phyloP scores from a whole-genome alignment of 2,797 vertebrate species.

The Pseudocheirus occidentalis region DNA sequence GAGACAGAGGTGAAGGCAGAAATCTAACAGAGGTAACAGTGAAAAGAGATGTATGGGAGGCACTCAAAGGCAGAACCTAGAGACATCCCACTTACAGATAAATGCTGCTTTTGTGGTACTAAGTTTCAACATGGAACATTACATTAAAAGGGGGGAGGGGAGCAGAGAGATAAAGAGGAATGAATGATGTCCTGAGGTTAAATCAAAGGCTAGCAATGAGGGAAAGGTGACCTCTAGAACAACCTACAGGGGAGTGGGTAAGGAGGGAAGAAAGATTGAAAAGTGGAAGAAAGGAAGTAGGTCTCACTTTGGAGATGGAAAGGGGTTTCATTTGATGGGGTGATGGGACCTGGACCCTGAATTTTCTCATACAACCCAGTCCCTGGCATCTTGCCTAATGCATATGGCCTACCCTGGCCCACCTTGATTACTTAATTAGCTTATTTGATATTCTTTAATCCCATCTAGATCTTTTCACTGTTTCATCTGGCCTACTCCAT shows the following conservation, averaged over 20 bases:
- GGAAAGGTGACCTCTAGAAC: neutral
- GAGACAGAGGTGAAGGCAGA: neutral
- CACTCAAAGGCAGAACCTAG: neutral
- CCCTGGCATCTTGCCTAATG: too few relatives aligned
- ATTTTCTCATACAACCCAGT: too few relatives aligned
- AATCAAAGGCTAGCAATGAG: neutral
- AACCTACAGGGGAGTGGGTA: neutral
- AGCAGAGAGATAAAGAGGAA: neutral
- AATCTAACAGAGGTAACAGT: neutral
- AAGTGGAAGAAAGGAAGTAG: neutral
- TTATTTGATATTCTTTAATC: too few relatives aligned
- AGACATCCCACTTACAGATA: neutral
- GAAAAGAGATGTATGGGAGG: neutral
- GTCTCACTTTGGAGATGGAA: neutral
- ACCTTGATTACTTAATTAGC: too few relatives aligned
- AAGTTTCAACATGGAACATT: neutral
- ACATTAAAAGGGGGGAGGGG: neutral
- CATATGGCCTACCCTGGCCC: too few relatives aligned
- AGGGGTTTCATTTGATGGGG: neutral
- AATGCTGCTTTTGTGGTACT: neutral
- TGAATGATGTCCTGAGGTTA: neutral
- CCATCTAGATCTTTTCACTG: too few relatives aligned
- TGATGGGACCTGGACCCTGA: too few relatives aligned
- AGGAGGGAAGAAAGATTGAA: neutral
- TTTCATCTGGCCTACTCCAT: too few relatives aligned